A percentile compares a stretch with the other conserved stretches of the same genome.
phyloP scores from a whole-genome alignment of 2,888 invertebrate species.

The Lacanobia oleracea region DNA sequence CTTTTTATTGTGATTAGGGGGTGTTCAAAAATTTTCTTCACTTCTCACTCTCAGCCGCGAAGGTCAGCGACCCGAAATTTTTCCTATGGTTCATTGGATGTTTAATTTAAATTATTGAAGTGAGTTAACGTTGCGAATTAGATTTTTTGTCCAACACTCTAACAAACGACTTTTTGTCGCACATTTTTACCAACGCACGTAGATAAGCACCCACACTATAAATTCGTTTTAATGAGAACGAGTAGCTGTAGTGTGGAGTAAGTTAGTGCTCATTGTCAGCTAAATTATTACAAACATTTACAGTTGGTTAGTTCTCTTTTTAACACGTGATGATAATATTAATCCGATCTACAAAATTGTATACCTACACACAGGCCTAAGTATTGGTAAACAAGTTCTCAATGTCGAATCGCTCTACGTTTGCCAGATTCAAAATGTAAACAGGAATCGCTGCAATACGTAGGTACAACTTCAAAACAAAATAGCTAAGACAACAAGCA shows the following conservation, averaged over 20 bases:
- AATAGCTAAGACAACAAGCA: constrained; percentile 63
- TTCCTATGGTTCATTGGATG: constrained; percentile 77
- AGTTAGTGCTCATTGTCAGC: constrained; percentile 66
- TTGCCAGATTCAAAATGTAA: constrained; percentile 52
- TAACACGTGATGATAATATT: constrained; percentile 44
- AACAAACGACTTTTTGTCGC: constrained; percentile 60
- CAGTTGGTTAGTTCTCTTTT: constrained; percentile 38
- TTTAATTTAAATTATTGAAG: constrained; percentile 76
- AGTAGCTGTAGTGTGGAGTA: constrained; percentile 60
- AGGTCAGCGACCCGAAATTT: constrained; percentile 83
- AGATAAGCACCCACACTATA: constrained; percentile 62
- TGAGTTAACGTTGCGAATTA: constrained; percentile 69
- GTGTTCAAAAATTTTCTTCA: constrained; percentile 76
- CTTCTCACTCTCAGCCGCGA: constrained; percentile 58
- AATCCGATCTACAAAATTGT: constrained; percentile 27
- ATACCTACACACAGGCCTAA: constrained; percentile 12
- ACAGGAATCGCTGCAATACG: constrained; percentile 45
- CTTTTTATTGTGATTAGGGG: constrained; percentile 84
- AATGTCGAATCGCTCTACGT: constrained; percentile 40
- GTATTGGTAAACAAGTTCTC: constrained; percentile 51
- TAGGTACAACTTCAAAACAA: constrained; percentile 54
- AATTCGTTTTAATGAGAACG: constrained; percentile 64
- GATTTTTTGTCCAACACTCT: constrained; percentile 63
- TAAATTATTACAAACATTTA: constrained; percentile 66
- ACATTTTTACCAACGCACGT: constrained; percentile 64